These are phyloP conservation scores for Kryphioiulus occultus DNA, from an alignment of 2,888 invertebrate genomes.

Conservation along the genomic window DNA sequence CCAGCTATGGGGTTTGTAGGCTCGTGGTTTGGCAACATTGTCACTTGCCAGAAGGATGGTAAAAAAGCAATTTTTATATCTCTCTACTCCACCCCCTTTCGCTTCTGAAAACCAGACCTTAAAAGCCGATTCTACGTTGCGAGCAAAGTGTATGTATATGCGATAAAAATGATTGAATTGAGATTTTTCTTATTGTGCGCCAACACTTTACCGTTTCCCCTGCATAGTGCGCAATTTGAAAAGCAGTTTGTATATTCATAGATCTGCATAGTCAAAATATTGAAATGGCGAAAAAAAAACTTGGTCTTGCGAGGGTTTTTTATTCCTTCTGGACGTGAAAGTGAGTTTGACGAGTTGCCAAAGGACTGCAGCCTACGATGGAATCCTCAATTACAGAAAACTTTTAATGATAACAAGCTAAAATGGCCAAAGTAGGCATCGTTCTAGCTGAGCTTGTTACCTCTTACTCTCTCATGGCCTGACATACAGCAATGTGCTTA, in stretches of 20 bases:
- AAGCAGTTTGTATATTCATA: background rate
- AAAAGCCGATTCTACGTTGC: background rate
- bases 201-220: constrained; percentile 5
- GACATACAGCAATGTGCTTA: too few relatives aligned
- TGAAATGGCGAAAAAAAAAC: background rate
- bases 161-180: constrained; percentile 5
- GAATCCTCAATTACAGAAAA: too few relatives aligned
- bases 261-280: background rate
- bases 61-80: constrained; percentile 5
- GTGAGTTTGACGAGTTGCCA: background rate
- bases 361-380: too few relatives aligned
- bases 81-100: background rate
- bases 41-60: constrained; percentile 5
- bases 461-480: too few relatives aligned
- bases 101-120: constrained; percentile 5
- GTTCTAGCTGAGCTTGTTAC: too few relatives aligned
- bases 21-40: background rate
- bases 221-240: background rate
- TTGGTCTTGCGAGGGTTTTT: background rate
- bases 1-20: background rate
- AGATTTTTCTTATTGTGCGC: constrained; percentile 5
- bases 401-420: too few relatives aligned
- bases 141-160: background rate
- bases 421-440: too few relatives aligned
- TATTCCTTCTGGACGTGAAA: background rate